phyloP scores from a whole-genome alignment of 1,140 invertebrate genomes.

The Bombus confusus region DNA sequence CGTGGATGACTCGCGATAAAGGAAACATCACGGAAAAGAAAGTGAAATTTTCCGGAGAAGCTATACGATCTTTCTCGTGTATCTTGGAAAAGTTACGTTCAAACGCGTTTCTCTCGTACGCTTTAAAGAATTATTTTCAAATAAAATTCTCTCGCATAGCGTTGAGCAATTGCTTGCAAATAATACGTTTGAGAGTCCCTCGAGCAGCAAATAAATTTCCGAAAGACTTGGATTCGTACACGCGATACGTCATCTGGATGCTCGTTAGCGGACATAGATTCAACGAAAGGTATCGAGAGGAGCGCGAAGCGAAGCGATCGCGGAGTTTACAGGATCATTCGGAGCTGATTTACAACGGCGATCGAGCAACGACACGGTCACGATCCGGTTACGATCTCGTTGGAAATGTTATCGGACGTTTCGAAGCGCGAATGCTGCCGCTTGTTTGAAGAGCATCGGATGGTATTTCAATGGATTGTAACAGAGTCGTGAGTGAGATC shows the following conservation, averaged over 20 bases:
- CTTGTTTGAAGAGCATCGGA: constrained; percentile 23
- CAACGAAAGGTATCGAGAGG: constrained; percentile 1
- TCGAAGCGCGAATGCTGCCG: not conserved
- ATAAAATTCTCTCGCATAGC: not conserved
- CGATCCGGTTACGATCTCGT: constrained; percentile 33
- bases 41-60: not conserved
- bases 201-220: not conserved
- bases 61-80: too few relatives aligned
- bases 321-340: constrained; percentile 18
- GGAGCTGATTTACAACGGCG: constrained; percentile 27
- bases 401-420: constrained; percentile 19
- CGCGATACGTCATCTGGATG: not conserved
- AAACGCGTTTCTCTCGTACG: too few relatives aligned
- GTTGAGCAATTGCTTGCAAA: not conserved
- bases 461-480: constrained; percentile 35
- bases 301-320: constrained; percentile 1
- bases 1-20: too few relatives aligned
- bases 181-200: not conserved
- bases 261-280: not conserved
- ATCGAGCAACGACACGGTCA: constrained; percentile 31
- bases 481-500: constrained; percentile 27
- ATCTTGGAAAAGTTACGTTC: too few relatives aligned
- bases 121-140: not conserved
- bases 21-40: rapidly evolving
- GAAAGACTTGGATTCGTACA: not conserved